phyloP scores from a whole-genome alignment of 2,797 vertebrate genomes.

The Mastacembelus armatus region DNA sequence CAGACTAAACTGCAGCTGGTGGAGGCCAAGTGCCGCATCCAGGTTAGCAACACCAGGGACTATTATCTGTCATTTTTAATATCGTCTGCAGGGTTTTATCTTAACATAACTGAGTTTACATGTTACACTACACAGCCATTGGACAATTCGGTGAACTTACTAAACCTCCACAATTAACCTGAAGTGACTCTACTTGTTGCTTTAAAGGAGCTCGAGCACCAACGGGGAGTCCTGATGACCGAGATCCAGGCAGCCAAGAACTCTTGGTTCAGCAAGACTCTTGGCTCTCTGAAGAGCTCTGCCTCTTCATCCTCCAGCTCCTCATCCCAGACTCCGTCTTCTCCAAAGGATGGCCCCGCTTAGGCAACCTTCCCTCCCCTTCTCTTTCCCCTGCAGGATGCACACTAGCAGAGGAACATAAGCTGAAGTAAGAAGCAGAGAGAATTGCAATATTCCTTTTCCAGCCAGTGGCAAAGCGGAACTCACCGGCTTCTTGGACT shows the following conservation, averaged over 20 bases:
- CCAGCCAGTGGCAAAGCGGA: conserved; percentile 12
- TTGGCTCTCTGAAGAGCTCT: conserved; percentile 97
- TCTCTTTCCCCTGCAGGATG: conserved; percentile 27
- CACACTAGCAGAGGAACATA: conserved; percentile 64
- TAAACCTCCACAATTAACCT: no score
- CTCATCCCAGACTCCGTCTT: conserved; percentile 78
- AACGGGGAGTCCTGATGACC: conserved; percentile 95
- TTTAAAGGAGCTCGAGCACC: conserved; percentile 95
- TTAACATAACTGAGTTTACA: no score
- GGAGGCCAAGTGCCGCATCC: conserved; percentile 98
- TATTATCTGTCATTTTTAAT: no score
- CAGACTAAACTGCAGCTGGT: conserved; percentile 99
- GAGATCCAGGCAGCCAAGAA: conserved; percentile 99
- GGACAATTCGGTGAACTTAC: no score
- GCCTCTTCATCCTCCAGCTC: conserved; percentile 80
- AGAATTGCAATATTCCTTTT: conserved; percentile 80
- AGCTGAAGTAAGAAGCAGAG: conserved; percentile 48
- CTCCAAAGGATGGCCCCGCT: conserved; percentile 90
- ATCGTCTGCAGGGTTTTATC: no score
- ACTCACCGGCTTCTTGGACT: conserved; percentile 29
- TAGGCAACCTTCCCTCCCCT: conserved; percentile 66
- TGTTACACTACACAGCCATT: no score
- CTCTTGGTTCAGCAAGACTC: conserved; percentile 99
- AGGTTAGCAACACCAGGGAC: conserved; percentile 82
- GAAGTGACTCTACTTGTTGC: neutral